Evolutionary conservation across 2,797 vertebrate species (phyloP), one percentile per base, ranked within the genome.

Genomic region (Cephalopachus bancanus): DNA sequence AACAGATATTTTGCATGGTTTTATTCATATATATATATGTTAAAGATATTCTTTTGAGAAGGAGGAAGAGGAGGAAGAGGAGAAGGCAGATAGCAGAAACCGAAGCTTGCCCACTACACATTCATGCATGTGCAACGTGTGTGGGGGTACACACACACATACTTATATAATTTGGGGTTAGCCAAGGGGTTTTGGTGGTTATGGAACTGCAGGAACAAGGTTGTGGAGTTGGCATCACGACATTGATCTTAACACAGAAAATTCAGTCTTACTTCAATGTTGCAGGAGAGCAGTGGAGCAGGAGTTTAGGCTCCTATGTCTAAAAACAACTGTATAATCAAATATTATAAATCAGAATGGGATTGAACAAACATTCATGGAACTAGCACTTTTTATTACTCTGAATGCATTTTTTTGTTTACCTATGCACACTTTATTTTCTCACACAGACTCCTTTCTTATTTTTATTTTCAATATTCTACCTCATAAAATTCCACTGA

Each of bases 401-500:
- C 22, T n/a, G 26, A 76, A 53, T 91, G 64, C 76, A 62, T 59
- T 22, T n/a, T 91, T 87, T n/a, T 72, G 7, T 92, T 86, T 90
- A 17, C 22, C 3, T 75, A 19, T 12, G n/a, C 57, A 81, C 1
- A 88, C 26, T 19, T 90, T 72, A 83, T 74, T 49, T 59, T 65
- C 20, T 96, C 53, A 64, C 3, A 76, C 3, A 95, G 2, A 33
- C 89, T 17, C 2, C 11, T 16, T 89, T 65, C 55, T 81, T 16
- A 84, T 55, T 62, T 89, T 83, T 64, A 81, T 60, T 83, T 95
- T 95, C 28, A 62, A 71, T 22, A 55, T 89, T 71, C 49, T 80
- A 24, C 19, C 19, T 90, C 64, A 83, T 8, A 94, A 57, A 83
- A 96, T 64, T 10, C 4, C 88, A 83, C 59, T 75, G 16, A 59